Evolutionary conservation across 2,797 vertebrate genomes (phyloP), one percentile per base, ranked within the genome.

Genomic region (Enteromius thamalakanensis): DNA sequence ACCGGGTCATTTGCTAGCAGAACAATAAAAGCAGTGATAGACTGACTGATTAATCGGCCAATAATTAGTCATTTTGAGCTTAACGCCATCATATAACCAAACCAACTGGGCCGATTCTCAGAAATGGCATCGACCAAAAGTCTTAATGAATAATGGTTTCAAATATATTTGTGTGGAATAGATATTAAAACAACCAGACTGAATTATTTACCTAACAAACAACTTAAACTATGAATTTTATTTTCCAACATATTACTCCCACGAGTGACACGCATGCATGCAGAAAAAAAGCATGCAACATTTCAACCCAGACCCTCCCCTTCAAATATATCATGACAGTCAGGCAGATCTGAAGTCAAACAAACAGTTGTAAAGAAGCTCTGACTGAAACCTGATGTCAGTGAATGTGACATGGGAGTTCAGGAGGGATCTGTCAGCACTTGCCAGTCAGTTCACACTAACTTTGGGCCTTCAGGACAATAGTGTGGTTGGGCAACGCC

Each of bases 391-490:
- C 64, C 82, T 78, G 40, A 83, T 62, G 71, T 80, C n/a, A 47
- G 60, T 69, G 51, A 74, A 68, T 1, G 26, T 12, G 32, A 37
- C 26, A 10, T 53, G 40, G 68, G 42, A 65, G 23, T 10, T 78
- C 55, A 62, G 40, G n/a, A 69, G 49, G 74, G 67, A 79, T 80
- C 42, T 85, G 86, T 81, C 87, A 82, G 83, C 88, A 81, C 84
- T 86, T 85, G 86, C 68, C 76, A 67, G 47, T 11, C 60, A 58
- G 34, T 34, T 55, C 84, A 49, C 23, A 49, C 62, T 42, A 55
- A 76, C 75, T 80, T 64, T 34, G 40, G 76, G 34, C 21, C 37
- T 67, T 69, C 7, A 72, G 23, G 65, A 86, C 29, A 83, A 77
- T 55, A 53, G 42, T 29, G 32, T 23, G 29, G 68, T 81, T 64